Evolutionary conservation across 2,888 invertebrate species (phyloP), one percentile per base, ranked within the genome.

Genomic region (Hyalella azteca): DNA sequence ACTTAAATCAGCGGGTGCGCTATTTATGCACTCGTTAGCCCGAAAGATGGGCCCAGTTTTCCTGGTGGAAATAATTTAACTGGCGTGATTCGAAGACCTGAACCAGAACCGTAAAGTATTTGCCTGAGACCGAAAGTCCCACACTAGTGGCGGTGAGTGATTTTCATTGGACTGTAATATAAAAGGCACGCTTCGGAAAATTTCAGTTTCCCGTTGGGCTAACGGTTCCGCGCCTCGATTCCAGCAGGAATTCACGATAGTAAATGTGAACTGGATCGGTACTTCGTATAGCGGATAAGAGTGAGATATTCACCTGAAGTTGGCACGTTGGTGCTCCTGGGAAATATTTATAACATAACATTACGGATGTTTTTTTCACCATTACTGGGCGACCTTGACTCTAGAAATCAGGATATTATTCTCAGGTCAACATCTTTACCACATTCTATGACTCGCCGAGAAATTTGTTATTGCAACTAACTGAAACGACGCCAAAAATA

Each of bases 61-160:
- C 66, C 29, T 54, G 36, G 66, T 36, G 66, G 66, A 66, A 66
- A 66, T 66, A 66, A 66, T 66, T 66, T 66, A 66, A 66, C 66
- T 22, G 66, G 66, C 66, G 36, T 36, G 66, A 66, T 66, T 66
- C 36, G 66, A 66, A 66, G 36, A 36, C 66, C 36, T 36, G 36
- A 36, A 36, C 66, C 66, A 66, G 29, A 7, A 29, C 66, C 66
- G 29, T 66, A 66, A 66, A 66, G 36, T 29, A 66, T 66, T 66
- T 32, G 54, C 66, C 66, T n/a, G 36, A 36, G 66, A 36, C 66
- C 29, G 66, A 36, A 66, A 36, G 32, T 29, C 66, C 36, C 32
- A 36, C 22, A 29, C 66, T 36, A 66, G 36, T 66, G 66, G 66
- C 54, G 19, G 54, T 29, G 54, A 26, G 54, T 54, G 54, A 54